Conservation (phyloP, 1,140 invertebrate species). For the Bombus sibiricus region DNA sequence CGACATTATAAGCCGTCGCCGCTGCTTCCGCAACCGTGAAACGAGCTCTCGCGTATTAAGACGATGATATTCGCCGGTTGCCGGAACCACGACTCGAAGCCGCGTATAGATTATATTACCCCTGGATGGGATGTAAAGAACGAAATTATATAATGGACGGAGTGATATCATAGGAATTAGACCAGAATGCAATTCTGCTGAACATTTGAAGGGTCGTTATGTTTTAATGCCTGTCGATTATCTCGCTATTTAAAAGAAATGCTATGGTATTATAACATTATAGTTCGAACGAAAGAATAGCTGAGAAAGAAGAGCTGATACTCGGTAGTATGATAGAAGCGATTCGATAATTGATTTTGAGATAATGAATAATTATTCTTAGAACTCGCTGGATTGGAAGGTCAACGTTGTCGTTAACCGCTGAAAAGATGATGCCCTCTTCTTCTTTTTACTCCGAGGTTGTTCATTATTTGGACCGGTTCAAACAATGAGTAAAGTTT, state of each 20-base stretch:
- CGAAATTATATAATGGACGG: conserved; percentile 34
- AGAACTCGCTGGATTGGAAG: too few species aligned
- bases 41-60: conserved; percentile 66
- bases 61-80: conserved; percentile 45
- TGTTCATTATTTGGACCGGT: not conserved
- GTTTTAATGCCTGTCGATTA: not conserved
- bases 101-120: conserved; percentile 42
- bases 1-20: conserved; percentile 61
- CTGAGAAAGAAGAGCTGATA: too few species aligned
- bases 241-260: not conserved
- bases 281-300: too few species aligned
- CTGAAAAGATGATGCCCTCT: not conserved
- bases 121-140: conserved; percentile 13
- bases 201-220: not conserved
- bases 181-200: not conserved
- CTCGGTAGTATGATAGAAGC: too few species aligned
- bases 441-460: not conserved
- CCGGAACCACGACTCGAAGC: conserved; percentile 26
- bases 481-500: not conserved
- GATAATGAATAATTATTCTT: conserved; percentile 4
- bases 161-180: conserved; percentile 24
- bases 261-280: not conserved
- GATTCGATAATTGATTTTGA: not conserved
- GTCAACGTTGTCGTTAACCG: not conserved
- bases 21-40: conserved; percentile 67